phyloP scores from a whole-genome alignment of 2,797 vertebrate genomes.

The Tragopan temminckii region DNA sequence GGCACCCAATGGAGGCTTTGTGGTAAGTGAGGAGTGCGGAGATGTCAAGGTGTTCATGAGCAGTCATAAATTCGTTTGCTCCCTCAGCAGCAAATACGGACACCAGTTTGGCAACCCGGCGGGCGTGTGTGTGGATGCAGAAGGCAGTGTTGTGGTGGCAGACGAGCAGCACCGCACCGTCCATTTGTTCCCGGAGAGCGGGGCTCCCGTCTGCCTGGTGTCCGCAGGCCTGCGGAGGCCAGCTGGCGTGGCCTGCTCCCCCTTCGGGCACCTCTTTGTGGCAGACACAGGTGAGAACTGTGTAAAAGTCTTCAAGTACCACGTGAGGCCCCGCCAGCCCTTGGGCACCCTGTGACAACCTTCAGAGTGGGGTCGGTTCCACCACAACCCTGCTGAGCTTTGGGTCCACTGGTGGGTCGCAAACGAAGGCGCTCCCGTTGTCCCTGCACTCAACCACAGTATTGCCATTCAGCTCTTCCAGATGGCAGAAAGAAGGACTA shows the following conservation, averaged over 20 bases:
- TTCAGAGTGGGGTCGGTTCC: not conserved
- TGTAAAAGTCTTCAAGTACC: slow-evolving; percentile 76
- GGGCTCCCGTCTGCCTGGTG: slow-evolving; percentile 71
- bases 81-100: slow-evolving; percentile 44
- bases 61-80: slow-evolving; percentile 57
- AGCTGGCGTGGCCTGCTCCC: slow-evolving; percentile 55
- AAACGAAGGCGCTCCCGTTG: not conserved
- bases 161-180: slow-evolving; percentile 65
- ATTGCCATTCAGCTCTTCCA: not conserved
- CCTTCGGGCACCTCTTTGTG: slow-evolving; percentile 72
- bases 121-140: slow-evolving; percentile 58
- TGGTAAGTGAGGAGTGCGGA: slow-evolving; percentile 77
- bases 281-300: slow-evolving; percentile 63
- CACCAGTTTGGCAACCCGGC: slow-evolving; percentile 73
- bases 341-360: not conserved
- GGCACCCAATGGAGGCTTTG: slow-evolving; percentile 39
- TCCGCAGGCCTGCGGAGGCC: slow-evolving; percentile 66
- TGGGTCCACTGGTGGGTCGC: not conserved
- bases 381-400: not conserved
- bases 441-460: not conserved
- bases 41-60: slow-evolving; percentile 69
- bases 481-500: not conserved
- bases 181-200: slow-evolving; percentile 66
- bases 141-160: slow-evolving; percentile 73
- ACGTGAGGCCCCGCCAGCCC: not conserved